phyloP scores from a whole-genome alignment of 2,113 vertebrate species.

The Tiliqua scincoides region DNA sequence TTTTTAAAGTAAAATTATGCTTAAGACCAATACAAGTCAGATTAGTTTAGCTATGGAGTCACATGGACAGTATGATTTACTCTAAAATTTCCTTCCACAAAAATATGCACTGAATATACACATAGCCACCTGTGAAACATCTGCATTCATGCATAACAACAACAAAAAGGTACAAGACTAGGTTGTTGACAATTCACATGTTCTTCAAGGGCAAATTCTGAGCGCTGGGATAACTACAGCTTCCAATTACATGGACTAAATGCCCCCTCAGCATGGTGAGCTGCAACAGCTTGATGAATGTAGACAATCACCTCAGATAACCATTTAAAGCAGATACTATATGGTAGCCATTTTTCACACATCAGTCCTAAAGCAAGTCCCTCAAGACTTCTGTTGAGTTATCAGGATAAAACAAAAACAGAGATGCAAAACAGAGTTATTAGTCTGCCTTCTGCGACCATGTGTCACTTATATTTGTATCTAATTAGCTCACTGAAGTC shows the following conservation, averaged over 20 bases:
- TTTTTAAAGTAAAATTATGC: constrained; percentile 36
- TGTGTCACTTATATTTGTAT: too few species aligned
- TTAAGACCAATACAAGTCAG: constrained; percentile 16
- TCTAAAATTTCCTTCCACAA: not conserved
- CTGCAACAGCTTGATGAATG: not conserved
- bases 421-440: not conserved
- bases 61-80: not conserved
- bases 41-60: constrained; percentile 18
- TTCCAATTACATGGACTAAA: not conserved
- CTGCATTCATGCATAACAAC: constrained; percentile 10
- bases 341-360: not conserved
- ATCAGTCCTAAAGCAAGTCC: not conserved
- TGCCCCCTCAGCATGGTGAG: not conserved
- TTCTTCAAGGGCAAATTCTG: not conserved
- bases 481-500: not conserved
- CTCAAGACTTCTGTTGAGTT: not conserved
- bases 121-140: not conserved
- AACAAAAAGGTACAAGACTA: not conserved
- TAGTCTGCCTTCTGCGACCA: too few species aligned
- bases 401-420: not conserved
- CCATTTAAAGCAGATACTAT: not conserved
- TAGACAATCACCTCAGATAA: too few species aligned
- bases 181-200: not conserved
- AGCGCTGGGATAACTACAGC: not conserved
- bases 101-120: constrained; percentile 6